Percentiles rank a stretch among this genome's conserved stretches.
Evolutionary conservation across 2,888 invertebrate species (phyloP).

Genomic region (Octodonta nipae): DNA sequence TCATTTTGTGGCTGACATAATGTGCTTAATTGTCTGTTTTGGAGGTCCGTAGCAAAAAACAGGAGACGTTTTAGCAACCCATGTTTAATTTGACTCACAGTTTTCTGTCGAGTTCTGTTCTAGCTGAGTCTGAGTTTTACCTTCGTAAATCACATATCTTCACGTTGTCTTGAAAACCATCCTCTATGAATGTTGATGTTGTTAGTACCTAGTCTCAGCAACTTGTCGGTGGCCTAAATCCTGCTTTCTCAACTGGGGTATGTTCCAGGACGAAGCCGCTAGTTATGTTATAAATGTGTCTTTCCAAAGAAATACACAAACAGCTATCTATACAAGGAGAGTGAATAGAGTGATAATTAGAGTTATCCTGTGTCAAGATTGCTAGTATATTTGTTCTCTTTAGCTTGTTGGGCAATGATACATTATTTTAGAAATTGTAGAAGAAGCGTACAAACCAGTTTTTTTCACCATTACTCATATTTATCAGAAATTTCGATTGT

Average conservation of each 20-base stretch:
- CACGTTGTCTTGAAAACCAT: background rate
- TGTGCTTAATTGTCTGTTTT: no score
- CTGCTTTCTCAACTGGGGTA: slow-evolving; percentile 1
- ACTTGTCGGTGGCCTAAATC: background rate
- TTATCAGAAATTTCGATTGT: slow-evolving; percentile 1
- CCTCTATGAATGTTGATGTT: background rate
- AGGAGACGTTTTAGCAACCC: no score
- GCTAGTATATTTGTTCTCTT: background rate
- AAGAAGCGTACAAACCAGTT: background rate
- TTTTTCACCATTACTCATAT: slow-evolving; percentile 1
- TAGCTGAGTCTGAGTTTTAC: no score
- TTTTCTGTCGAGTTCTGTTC: no score
- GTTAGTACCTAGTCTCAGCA: background rate
- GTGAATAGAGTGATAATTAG: background rate
- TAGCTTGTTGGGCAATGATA: background rate
- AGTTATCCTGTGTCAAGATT: background rate
- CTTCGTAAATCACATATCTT: no score
- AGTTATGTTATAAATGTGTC: background rate
- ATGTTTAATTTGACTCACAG: no score
- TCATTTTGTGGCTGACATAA: no score
- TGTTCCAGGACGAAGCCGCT: background rate
- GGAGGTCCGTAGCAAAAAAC: no score
- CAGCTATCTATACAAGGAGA: background rate
- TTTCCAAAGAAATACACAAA: background rate
- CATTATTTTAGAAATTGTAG: background rate